These are phyloP conservation scores for Hyaena hyaena DNA, from an alignment of 2,113 vertebrate genomes.

Conservation along the genomic window DNA sequence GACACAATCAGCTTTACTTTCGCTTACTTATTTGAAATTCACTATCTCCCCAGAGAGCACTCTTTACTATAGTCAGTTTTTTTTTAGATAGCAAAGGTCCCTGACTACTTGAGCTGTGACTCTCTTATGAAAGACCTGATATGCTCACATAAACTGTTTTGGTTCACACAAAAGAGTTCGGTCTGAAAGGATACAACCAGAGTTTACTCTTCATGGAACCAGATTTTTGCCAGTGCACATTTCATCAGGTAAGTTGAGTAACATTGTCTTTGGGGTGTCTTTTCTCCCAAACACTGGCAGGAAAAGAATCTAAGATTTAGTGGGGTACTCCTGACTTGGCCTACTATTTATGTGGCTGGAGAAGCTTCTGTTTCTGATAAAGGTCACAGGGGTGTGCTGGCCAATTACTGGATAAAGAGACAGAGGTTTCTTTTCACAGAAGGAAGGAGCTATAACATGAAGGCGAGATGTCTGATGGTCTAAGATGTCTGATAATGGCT, in stretches of 20 bases:
- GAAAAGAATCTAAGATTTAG: background rate
- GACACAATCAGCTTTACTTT: constrained; percentile 43
- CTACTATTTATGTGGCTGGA: background rate
- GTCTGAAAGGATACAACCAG: background rate
- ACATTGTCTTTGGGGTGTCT: background rate
- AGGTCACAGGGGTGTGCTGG: background rate
- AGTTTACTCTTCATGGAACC: background rate
- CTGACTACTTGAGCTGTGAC: background rate
- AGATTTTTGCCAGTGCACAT: background rate
- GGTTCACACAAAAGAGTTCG: background rate
- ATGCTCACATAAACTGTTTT: background rate
- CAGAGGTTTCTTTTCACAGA: constrained; percentile 36
- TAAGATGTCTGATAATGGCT: background rate
- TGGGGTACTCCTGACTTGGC: background rate
- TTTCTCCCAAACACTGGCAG: background rate
- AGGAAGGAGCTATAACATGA: background rate
- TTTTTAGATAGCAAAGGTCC: background rate
- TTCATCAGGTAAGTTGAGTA: background rate
- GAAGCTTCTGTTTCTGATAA: constrained; percentile 6
- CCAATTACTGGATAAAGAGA: background rate
- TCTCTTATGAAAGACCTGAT: background rate
- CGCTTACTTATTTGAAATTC: background rate
- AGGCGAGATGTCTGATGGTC: background rate
- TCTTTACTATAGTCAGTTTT: background rate
- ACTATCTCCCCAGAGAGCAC: background rate